Evolutionary conservation across 2,888 invertebrate genomes (phyloP).

Genomic region (Drosophila koepferae): DNA sequence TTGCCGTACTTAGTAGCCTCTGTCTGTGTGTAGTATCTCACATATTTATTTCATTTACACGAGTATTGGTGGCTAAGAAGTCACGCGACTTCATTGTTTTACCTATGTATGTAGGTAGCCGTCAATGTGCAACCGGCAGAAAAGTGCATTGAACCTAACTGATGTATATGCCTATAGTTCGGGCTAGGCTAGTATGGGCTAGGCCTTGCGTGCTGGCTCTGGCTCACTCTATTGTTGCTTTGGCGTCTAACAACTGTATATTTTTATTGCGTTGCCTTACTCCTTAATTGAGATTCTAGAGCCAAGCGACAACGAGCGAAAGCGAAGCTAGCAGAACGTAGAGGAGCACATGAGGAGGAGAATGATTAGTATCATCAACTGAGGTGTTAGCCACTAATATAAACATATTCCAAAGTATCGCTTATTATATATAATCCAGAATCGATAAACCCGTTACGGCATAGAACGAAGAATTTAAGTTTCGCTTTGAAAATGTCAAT

Average conservation of each 20-base stretch:
- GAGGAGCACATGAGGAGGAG: constrained; percentile 5
- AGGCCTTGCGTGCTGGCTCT: constrained; percentile 49
- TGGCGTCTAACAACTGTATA: constrained; percentile 55
- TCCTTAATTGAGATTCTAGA: constrained; percentile 58
- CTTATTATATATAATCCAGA: constrained; percentile 6
- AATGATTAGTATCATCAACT: constrained; percentile 11
- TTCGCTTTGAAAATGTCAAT: neutral
- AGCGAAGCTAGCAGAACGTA: neutral
- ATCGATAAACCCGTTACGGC: constrained; percentile 7
- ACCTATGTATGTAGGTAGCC: constrained; percentile 14
- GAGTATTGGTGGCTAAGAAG: constrained; percentile 51
- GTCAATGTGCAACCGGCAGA: constrained; percentile 48
- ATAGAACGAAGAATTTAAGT: neutral
- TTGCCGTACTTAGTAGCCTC: constrained; percentile 8
- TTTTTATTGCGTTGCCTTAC: constrained; percentile 65
- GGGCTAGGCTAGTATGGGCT: constrained; percentile 13
- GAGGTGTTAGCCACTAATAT: constrained; percentile 6
- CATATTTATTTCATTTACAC: constrained; percentile 32
- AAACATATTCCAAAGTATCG: neutral
- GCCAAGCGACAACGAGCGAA: constrained; percentile 35
- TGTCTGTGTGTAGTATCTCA: constrained; percentile 12
- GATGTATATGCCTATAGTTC: constrained; percentile 19
- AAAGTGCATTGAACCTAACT: constrained; percentile 60
- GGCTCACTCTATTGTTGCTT: constrained; percentile 32
- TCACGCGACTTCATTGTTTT: constrained; percentile 52